Conservation (phyloP, 2,797 vertebrate species). For the Hirundo rustica region DNA sequence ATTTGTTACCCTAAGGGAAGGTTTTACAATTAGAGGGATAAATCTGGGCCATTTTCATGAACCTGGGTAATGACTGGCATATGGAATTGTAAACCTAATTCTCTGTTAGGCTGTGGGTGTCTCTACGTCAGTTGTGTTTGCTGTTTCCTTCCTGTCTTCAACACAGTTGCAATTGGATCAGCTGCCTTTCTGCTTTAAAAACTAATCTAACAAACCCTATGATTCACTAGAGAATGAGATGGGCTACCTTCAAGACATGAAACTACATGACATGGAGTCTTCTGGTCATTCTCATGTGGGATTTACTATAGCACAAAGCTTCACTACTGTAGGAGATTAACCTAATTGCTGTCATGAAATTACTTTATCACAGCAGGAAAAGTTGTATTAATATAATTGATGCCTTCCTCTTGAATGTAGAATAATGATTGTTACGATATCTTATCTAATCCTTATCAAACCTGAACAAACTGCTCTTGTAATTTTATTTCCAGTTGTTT, state of each 20-base stretch:
- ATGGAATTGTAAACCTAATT: background rate
- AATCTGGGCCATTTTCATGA: background rate
- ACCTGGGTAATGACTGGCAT: background rate
- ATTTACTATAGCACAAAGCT: background rate
- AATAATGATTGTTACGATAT: background rate
- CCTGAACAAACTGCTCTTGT: background rate
- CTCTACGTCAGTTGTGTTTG: background rate
- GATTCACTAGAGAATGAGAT: background rate
- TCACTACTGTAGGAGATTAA: background rate
- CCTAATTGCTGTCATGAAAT: background rate
- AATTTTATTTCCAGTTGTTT: constrained; percentile 1
- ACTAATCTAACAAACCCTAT: background rate
- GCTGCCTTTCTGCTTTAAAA: background rate
- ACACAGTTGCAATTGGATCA: background rate
- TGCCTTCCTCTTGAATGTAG: background rate
- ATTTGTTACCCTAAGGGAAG: background rate
- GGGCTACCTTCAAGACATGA: background rate
- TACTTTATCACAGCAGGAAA: background rate
- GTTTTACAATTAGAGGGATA: background rate
- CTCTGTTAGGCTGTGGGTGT: background rate
- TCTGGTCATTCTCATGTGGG: background rate
- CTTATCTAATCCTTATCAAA: constrained; percentile 17
- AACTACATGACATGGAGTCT: background rate
- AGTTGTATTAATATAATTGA: constrained; percentile 6
- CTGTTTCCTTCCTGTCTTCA: background rate